Evolutionary conservation across 2,888 invertebrate species (phyloP), one percentile per base, ranked within the genome.

Genomic region (Matsumyia berberina): DNA sequence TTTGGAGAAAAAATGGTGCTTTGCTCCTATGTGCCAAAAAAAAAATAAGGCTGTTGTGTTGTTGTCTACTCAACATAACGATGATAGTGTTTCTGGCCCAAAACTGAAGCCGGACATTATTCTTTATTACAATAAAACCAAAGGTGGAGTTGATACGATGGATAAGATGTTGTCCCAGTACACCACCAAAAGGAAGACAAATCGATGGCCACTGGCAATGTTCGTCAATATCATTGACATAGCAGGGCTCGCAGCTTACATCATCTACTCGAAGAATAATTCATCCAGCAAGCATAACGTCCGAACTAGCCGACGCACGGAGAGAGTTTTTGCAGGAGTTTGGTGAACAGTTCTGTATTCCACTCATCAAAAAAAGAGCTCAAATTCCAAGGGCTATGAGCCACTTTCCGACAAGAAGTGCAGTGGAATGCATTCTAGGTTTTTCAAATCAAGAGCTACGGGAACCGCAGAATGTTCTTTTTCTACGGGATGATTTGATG

Each of bases 221-320:
- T 53, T 53, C 15, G 31, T 53, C 53, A 53, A 53, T 53, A 53
- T 31, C 7, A 15, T 53, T 53, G 15, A 33, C n/a, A 53, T 2
- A 33, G 53, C 33, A 53, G 53, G 33, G 2, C 53, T 53, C 33
- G 53, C 53, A 12, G 33, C 31, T 53, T 53, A 53, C 33, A 53
- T 53, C 1, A 33, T 53, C 33, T 31, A 33, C 7, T 8, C 31
- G 3, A 53, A 53, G 12, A 53, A n/a, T n/a, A n/a, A n/a, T n/a
- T n/a, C n/a, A n/a, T n/a, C n/a, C n/a, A n/a, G n/a, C n/a, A n/a
- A 53, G 15, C 29, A 6, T 29, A 51, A 51, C n/a, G 51, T 51
- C 31, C 2, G 31, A 51, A 51, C 29, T 29, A n/a, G 49, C 2
- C 49, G 24, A 8, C 24, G 11, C 6, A 49, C 11, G 24, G 49